These are phyloP conservation scores for Boloria euphrosyne DNA, from an alignment of 2,888 invertebrate species.

Conservation along the genomic window DNA sequence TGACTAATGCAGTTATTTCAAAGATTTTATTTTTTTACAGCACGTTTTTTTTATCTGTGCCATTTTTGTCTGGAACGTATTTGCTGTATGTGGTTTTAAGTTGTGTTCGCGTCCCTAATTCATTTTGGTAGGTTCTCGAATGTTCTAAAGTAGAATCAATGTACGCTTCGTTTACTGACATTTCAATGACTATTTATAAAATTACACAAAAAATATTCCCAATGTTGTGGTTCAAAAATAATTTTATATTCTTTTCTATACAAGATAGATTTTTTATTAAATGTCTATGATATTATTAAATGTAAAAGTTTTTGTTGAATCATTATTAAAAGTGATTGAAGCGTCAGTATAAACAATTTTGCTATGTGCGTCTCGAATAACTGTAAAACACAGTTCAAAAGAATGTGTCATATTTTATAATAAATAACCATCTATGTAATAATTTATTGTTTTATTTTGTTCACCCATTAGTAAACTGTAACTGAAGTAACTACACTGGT, in stretches of 20 bases:
- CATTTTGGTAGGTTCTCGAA: conserved; percentile 71
- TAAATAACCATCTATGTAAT: conserved; percentile 82
- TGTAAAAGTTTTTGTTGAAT: too few species aligned
- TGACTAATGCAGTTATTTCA: conserved; percentile 59
- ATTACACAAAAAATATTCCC: conserved; percentile 1
- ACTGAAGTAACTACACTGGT: too few species aligned
- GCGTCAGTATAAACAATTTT: conserved; percentile 59
- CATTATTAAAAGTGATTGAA: conserved; percentile 43
- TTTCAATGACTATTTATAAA: conserved; percentile 49
- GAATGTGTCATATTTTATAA: conserved; percentile 83
- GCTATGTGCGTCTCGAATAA: conserved; percentile 78
- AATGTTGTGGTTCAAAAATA: neutral
- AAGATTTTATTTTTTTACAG: conserved; percentile 45
- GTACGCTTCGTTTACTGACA: conserved; percentile 69
- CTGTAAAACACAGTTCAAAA: conserved; percentile 79
- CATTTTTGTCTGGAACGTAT: conserved; percentile 60
- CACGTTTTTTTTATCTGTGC: conserved; percentile 58
- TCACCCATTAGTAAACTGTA: too few species aligned
- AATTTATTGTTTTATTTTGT: conserved; percentile 53
- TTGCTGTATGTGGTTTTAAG: conserved; percentile 55
- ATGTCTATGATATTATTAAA: too few species aligned
- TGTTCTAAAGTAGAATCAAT: conserved; percentile 79
- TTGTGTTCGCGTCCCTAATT: conserved; percentile 53
- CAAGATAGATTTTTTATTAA: too few species aligned
- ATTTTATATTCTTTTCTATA: neutral